Evolutionary conservation across 2,113 vertebrate species (phyloP).

Genomic region (Istiophorus platypterus): DNA sequence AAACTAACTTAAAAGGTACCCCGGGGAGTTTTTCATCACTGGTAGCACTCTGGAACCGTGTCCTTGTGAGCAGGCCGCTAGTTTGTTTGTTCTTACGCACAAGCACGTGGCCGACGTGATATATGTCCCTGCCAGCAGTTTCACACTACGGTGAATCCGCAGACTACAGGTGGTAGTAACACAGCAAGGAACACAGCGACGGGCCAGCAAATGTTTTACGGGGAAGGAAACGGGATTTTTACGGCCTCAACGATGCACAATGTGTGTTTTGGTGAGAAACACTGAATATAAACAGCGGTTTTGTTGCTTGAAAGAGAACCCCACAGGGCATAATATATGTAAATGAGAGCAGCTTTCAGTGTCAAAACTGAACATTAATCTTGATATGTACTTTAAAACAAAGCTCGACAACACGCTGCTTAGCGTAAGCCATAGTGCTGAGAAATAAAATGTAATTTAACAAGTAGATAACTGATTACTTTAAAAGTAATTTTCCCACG

Average conservation of each 20-base stretch:
- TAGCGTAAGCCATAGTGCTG: background rate
- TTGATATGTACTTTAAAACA: background rate
- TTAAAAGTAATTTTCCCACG: background rate
- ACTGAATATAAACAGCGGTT: conserved; percentile 10
- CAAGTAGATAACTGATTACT: background rate
- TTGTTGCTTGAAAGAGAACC: background rate
- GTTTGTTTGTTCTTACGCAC: background rate
- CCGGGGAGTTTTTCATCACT: background rate
- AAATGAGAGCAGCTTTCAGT: background rate
- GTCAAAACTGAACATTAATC: background rate
- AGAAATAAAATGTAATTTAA: background rate
- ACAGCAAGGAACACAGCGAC: background rate
- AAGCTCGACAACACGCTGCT: background rate
- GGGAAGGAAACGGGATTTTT: background rate
- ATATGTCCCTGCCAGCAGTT: conserved; percentile 5
- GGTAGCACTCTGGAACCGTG: background rate
- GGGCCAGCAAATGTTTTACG: background rate
- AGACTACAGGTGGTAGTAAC: background rate
- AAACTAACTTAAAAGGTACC: background rate
- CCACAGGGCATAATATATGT: background rate
- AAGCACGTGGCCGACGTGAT: conserved; percentile 18
- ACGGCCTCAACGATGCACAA: background rate
- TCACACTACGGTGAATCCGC: background rate
- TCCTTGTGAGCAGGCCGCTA: background rate
- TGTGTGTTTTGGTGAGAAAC: background rate